Base-by-base conservation (phyloP, 2,113 vertebrate genomes). In the Scophthalmus maximus region DNA sequence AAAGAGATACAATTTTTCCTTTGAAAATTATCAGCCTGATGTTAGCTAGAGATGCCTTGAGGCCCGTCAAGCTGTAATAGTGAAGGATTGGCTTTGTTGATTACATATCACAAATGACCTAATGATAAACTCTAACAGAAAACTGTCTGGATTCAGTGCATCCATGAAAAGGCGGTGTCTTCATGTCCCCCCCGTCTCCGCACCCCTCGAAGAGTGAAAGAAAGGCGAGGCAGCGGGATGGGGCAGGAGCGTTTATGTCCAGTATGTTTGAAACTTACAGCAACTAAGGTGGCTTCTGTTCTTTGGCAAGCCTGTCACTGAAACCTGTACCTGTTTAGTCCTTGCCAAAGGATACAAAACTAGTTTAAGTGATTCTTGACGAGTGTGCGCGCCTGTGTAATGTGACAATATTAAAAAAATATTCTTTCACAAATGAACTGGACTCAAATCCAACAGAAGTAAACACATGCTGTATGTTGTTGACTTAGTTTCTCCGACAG, bases 121-220 rank as follows among this genome's bases (percentile, higher is more conserved):
- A 17, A 23, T 25, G 5, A 46, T 42, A 36, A 3, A 36, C 11
- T n/a, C n/a, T n/a, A n/a, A n/a, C n/a, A n/a, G n/a, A n/a, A 36
- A 12, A 4, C 3, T 36, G 3, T 36, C 34, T 12, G 34, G 34
- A 9, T 36, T 25, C 4, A 4, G 8, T 27, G 11, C 9, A 2
- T 50, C 29, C 8, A 29, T 75, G 47, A 18, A 50, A 53, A 76
- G 20, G 5, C 42, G 20, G 12, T 12, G 8, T 61, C 18, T 40
- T n/a, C 36, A 6, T 22, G 6, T 38, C 6, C 22, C n/a, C n/a
- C n/a, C n/a, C n/a, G n/a, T n/a, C n/a, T 27, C 36, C 10, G 7
- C n/a, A 36, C 20, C 10, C 4, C 1, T 62, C 11, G 11, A 18
- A 47, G 36, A 53, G 23, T 8, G 5, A 34, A 9, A 59, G 6